phyloP scores from a whole-genome alignment of 1,140 invertebrate genomes.

The Cydia pomonella region DNA sequence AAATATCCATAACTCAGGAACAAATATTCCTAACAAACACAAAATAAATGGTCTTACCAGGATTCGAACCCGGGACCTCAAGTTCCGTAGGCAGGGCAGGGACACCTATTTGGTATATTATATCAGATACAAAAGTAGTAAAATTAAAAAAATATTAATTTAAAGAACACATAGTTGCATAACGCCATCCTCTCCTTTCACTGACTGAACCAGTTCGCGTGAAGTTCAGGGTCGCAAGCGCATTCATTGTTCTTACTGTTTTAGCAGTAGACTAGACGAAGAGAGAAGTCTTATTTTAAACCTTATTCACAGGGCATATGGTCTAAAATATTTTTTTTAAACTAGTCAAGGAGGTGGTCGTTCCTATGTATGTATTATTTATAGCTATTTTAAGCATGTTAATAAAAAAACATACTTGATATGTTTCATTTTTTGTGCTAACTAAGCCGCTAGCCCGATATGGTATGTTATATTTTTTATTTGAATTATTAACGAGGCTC shows the following conservation, averaged over 20 bases:
- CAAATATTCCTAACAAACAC: no score
- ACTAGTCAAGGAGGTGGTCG: no score
- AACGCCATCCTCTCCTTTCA: slow-evolving; percentile 24
- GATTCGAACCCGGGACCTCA: no score
- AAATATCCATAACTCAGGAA: no score
- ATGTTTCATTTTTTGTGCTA: background rate
- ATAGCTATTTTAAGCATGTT: background rate
- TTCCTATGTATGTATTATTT: background rate
- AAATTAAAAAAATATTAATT: background rate
- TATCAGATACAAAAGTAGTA: background rate
- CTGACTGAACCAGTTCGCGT: slow-evolving; percentile 29
- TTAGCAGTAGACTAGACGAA: background rate
- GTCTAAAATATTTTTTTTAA: background rate
- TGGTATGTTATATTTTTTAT: background rate
- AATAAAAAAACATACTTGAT: background rate
- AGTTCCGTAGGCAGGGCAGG: no score
- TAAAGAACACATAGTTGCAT: background rate
- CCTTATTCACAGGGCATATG: background rate
- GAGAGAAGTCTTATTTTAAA: background rate
- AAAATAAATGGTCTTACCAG: no score
- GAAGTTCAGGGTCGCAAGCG: slow-evolving; percentile 32
- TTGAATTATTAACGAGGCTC: background rate
- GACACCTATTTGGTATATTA: background rate
- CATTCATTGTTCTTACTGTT: slow-evolving; percentile 10
- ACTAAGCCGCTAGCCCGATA: background rate